Evolutionary conservation across 2,888 invertebrate genomes (phyloP), one percentile per base, ranked within the genome.

Genomic region (Metallyticus violacea): DNA sequence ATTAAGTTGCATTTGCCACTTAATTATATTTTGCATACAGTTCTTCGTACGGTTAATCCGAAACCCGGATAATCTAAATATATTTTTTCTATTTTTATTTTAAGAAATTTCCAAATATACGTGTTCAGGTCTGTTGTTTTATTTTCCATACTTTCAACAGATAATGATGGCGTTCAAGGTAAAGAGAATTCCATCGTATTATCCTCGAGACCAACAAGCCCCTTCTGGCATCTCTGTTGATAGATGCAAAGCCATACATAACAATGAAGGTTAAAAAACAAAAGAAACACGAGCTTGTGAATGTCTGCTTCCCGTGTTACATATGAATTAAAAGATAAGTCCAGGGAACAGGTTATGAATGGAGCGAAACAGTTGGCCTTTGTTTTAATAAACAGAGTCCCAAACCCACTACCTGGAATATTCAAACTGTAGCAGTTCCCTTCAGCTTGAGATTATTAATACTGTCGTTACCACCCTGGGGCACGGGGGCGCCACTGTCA

Each of bases 401-500:
- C 40, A 4, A 22, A 62, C 40, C 40, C 40, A 62, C 40, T 62
- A 62, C 40, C 40, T 62, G 40, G 40, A 62, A 62, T 62, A 62
- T 62, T 62, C 40, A 62, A 62, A 62, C 40, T 62, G n/a, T n/a
- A n/a, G n/a, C n/a, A n/a, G n/a, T n/a, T n/a, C n/a, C n/a, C 40
- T 22, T 22, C 22, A 15, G 15, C 15, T 62, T 22, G 22, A 22
- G 40, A 81, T 40, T 81, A 81, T 81, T 81, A 81, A 81, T 81
- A 81, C 40, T 29, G 81, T 81, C 81, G 25, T 81, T 81, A 30
- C 40, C 40, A 82, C 62, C 83, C 83, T 25, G 77, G 26, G 83
- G 83, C 83, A 83, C 83, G 83, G 83, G 83, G 82, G 82, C 82
- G 82, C 82, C 82, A 76, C 82, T 82, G 82, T 82, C 82, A 82